Evolutionary conservation across 1,140 invertebrate genomes (phyloP), one percentile per base, ranked within the genome.

Genomic region (Scaptomyza graminum): DNA sequence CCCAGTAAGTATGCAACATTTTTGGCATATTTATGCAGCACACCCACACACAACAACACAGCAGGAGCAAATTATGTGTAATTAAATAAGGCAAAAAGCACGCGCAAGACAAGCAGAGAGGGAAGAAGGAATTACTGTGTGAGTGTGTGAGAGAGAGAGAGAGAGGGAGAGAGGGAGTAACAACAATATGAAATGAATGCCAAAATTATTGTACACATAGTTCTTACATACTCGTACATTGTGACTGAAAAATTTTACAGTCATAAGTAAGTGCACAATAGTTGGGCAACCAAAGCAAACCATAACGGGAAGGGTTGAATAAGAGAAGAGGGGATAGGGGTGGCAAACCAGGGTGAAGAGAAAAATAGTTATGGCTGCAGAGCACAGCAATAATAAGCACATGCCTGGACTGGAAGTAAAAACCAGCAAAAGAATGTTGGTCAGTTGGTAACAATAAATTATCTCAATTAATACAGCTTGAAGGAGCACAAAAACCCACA

Each of bases 11-110:
- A 76, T 69, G 74, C 71, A 69, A 69, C 70, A 61, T 74, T 63
- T 64, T 65, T 69, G 55, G 71, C 65, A 76, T 76, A 77, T 77
- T 77, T 77, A 77, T 74, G 55, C 65, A 37, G 39, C 59, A 63
- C 51, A 43, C 43, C 44, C 41, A 54, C 57, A 46, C 12, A 66
- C 43, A 55, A 34, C 41, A 39, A 18, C 70, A 43, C 22, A 74
- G 43, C 60, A 16, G 31, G 22, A 54, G 69, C 56, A 75, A 75
- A 78, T 78, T 78, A 78, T 75, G 65, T 78, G 75, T 78, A 78
- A 75, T 75, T 75, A 78, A 78, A 78, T 75, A 70, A 78, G 61
- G 51, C 66, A 59, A 65, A 77, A 64, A 64, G 31, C 62, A 66
- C 55, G 50, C 47, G 9, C 16, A 37, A 16, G 11, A 56, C 54